Evolutionary conservation across 2,113 vertebrate species (phyloP).

Genomic region (Megaleporinus macrocephalus): DNA sequence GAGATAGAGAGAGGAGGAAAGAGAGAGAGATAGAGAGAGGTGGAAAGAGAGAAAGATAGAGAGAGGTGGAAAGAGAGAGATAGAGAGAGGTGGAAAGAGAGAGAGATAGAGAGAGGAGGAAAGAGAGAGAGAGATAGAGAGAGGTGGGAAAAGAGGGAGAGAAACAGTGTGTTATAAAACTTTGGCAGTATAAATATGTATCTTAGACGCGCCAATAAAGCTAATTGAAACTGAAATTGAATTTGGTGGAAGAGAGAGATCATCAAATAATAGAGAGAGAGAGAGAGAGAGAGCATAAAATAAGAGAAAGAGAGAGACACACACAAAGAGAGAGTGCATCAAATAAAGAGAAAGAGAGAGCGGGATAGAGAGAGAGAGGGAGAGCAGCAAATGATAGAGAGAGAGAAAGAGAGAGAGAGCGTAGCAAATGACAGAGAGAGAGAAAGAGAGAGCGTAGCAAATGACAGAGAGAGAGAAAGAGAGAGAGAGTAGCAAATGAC

Average conservation of each 20-base stretch:
- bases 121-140: conserved; percentile 1
- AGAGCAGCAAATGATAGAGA: too few relatives aligned
- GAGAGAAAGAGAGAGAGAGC: too few relatives aligned
- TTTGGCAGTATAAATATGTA: conserved; percentile 61
- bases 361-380: too few relatives aligned
- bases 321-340: neutral
- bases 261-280: conserved; percentile 25
- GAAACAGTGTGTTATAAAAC: conserved; percentile 61
- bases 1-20: neutral
- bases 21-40: neutral
- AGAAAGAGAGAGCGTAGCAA: too few relatives aligned
- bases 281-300: conserved; percentile 39
- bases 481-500: too few relatives aligned
- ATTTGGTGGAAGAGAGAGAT: conserved; percentile 56
- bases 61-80: too few relatives aligned
- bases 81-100: neutral
- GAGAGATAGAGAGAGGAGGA: neutral
- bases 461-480: too few relatives aligned
- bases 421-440: too few relatives aligned
- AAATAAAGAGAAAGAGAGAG: too few relatives aligned
- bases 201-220: conserved; percentile 64
- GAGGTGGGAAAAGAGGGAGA: conserved; percentile 56
- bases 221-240: conserved; percentile 55
- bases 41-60: too few relatives aligned
- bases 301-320: conserved; percentile 41